phyloP scores from a whole-genome alignment of 2,113 vertebrate species.

The Chaetura pelagica region DNA sequence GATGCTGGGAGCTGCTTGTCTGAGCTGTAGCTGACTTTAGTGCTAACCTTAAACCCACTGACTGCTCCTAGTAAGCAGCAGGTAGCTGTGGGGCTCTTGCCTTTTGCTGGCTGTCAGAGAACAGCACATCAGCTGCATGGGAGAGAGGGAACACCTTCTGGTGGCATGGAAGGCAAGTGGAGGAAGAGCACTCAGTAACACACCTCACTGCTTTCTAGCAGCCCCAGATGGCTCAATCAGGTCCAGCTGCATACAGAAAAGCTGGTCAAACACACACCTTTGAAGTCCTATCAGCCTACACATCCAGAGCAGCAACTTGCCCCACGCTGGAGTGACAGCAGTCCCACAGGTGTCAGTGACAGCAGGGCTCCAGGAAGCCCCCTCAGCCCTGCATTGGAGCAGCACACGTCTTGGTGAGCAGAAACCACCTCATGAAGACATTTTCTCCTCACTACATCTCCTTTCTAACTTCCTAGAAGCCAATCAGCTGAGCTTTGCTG shows the following conservation, averaged over 20 bases:
- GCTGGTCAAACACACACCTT: background rate
- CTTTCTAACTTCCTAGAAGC: background rate
- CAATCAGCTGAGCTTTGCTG: background rate
- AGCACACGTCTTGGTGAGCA: background rate
- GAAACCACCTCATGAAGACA: fast-evolving
- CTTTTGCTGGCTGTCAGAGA: background rate
- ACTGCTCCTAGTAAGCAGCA: background rate
- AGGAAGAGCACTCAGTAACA: background rate
- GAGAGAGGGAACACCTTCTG: background rate
- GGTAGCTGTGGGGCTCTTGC: background rate
- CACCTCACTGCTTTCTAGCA: background rate
- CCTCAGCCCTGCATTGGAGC: fast-evolving
- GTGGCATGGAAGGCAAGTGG: background rate
- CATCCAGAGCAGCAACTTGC: background rate
- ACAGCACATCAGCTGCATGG: background rate
- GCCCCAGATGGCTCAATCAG: background rate
- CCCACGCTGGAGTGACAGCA: background rate
- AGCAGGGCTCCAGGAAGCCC: background rate
- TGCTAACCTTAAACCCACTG: background rate
- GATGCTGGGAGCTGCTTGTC: background rate
- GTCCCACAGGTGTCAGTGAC: background rate
- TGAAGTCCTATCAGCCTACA: background rate
- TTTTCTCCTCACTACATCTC: background rate
- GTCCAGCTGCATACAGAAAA: background rate
- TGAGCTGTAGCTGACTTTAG: background rate